Conservation (phyloP, 2,888 invertebrate species). For the Folsomia manolachei region DNA sequence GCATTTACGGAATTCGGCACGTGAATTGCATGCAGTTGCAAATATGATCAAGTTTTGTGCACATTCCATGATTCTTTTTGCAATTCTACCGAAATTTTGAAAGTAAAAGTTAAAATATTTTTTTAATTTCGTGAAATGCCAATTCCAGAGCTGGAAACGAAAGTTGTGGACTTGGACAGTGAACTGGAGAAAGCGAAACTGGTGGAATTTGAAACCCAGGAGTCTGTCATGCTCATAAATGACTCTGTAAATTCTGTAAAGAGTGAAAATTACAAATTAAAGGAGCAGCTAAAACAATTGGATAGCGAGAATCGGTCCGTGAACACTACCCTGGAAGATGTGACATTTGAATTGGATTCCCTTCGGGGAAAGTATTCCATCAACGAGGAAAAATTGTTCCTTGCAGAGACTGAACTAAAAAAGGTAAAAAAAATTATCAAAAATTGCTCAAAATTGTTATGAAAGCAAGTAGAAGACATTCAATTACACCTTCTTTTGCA, state of each 20-base stretch:
- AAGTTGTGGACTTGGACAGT: constrained; percentile 39
- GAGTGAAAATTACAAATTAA: constrained; percentile 23
- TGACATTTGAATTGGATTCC: constrained; percentile 38
- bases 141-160: constrained; percentile 40
- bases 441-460: no score
- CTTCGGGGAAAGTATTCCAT: constrained; percentile 31
- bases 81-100: no score
- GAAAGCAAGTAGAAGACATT: no score
- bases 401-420: constrained; percentile 41
- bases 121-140: no score
- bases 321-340: constrained; percentile 37
- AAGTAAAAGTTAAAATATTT: no score
- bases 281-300: constrained; percentile 29
- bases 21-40: no score
- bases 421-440: constrained; percentile 30
- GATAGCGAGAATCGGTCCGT: constrained; percentile 37
- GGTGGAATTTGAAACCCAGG: constrained; percentile 48
- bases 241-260: constrained; percentile 38
- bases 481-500: constrained; percentile 22
- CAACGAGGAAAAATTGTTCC: constrained; percentile 40
- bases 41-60: no score
- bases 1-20: no score
- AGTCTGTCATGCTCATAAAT: constrained; percentile 43
- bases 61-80: no score
- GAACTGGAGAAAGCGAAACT: constrained; percentile 43